Evolutionary conservation across 2,797 vertebrate genomes (phyloP), one percentile per base, ranked within the genome.

Genomic region (Forpus xanthops): DNA sequence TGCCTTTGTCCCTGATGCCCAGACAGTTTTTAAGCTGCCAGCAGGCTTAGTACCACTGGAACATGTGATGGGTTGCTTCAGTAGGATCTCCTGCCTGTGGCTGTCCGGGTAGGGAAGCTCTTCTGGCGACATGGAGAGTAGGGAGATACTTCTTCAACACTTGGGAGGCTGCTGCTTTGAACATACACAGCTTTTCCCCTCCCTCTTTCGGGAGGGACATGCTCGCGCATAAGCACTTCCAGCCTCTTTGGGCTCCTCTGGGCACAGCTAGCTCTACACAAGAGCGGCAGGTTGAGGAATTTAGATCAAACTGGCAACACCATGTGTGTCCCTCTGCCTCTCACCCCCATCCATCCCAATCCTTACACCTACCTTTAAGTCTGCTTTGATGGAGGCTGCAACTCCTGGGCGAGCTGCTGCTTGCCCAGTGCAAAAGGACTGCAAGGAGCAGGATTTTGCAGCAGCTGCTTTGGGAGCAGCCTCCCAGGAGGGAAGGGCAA

Each of bases 381-480:
- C 19, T 4, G 37, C 74, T 89, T 60, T 60, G 81, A 2, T 12
- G 28, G 14, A 60, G 53, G 12, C 30, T 0, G 0, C 0, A 5
- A 4, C 9, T 77, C n/a, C 35, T 0, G 1, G 74, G 44, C 1
- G 3, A 93, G 70, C 89, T 55, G 37, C 74, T 23, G n/a, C 86
- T 64, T 73, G 89, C 65, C 74, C 2, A 0, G 28, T 4, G 5
- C 0, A 0, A 42, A 31, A 73, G n/a, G 47, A 44, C 62, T 50
- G 25, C 0, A 1, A 95, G 58, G 27, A 35, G 41, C 49, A 79
- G 84, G 73, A 37, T 33, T 88, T 64, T 19, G n/a, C 28, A 25
- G 70, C 42, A 53, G 33, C 31, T 52, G 56, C 83, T 67, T 41
- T 56, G 33, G 45, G 61, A 87, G 24, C 9, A 20, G 47, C 52